phyloP scores from a whole-genome alignment of 2,888 invertebrate genomes.

The Leucophenga montana region DNA sequence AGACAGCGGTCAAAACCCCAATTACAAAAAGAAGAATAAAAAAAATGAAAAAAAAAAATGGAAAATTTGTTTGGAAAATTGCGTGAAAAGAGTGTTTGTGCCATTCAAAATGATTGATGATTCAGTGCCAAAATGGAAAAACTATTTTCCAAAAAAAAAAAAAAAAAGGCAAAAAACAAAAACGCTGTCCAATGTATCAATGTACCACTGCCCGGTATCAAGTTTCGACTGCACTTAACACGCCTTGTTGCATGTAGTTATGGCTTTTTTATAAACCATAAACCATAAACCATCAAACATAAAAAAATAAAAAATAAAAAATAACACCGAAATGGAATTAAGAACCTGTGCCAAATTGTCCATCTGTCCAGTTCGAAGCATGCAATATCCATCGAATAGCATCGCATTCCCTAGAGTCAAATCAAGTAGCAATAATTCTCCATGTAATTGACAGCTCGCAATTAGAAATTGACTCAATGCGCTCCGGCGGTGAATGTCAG shows the following conservation, averaged over 20 bases:
- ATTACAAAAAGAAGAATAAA: not conserved
- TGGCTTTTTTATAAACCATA: conserved; percentile 64
- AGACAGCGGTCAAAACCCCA: not conserved
- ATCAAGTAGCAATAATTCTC: conserved; percentile 46
- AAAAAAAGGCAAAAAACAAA: no score
- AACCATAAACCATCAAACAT: no score
- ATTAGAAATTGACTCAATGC: conserved; percentile 55
- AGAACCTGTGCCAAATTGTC: conserved; percentile 53
- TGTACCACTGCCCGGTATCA: not conserved
- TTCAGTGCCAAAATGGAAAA: no score
- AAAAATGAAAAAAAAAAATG: not conserved
- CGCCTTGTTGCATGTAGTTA: conserved; percentile 44
- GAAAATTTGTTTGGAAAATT: not conserved
- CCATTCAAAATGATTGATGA: no score
- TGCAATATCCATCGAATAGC: no score
- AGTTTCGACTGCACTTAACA: not conserved
- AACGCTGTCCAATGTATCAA: no score
- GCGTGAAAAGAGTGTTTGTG: no score
- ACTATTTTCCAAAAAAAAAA: no score
- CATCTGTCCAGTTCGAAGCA: conserved; percentile 56
- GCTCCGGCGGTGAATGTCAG: not conserved
- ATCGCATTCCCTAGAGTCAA: conserved; percentile 4
- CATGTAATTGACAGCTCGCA: conserved; percentile 62
- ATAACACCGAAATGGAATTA: conserved; percentile 39
- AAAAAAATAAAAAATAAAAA: conserved; percentile 36